These are phyloP conservation scores for Agriopis marginaria DNA, from an alignment of 2,888 invertebrate genomes.

Conservation along the genomic window DNA sequence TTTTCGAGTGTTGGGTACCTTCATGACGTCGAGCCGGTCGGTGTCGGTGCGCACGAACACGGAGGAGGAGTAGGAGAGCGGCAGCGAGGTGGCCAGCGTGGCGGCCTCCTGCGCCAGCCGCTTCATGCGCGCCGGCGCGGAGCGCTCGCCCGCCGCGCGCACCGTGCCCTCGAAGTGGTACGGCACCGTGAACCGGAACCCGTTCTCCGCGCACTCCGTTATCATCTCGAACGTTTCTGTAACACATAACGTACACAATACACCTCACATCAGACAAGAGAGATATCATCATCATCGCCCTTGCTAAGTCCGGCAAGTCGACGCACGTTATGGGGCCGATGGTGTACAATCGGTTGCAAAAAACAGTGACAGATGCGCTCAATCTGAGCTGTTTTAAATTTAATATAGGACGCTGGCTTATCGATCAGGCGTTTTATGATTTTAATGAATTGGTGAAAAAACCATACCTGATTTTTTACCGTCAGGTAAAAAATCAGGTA, in stretches of 20 bases:
- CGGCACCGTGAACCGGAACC: slow-evolving; percentile 93
- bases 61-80: slow-evolving; percentile 96
- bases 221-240: slow-evolving; percentile 98
- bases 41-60: slow-evolving; percentile 98
- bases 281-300: too few relatives aligned
- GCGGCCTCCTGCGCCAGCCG: slow-evolving; percentile 98
- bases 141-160: slow-evolving; percentile 94
- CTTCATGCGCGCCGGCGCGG: slow-evolving; percentile 95
- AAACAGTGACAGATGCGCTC: too few relatives aligned
- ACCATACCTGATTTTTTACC: too few relatives aligned
- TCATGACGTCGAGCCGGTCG: slow-evolving; percentile 97
- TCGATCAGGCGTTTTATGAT: too few relatives aligned
- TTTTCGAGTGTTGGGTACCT: slow-evolving; percentile 83
- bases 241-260: neutral
- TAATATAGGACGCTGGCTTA: too few relatives aligned
- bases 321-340: too few relatives aligned
- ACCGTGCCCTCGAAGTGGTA: slow-evolving; percentile 96
- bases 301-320: too few relatives aligned
- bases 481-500: too few relatives aligned
- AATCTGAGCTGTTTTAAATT: too few relatives aligned
- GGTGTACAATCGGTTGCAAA: too few relatives aligned
- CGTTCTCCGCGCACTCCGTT: slow-evolving; percentile 90
- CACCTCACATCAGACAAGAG: too few relatives aligned
- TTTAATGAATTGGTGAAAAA: too few relatives aligned
- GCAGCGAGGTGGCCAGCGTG: slow-evolving; percentile 96